Evolutionary conservation across 2,888 invertebrate genomes (phyloP), one percentile per base, ranked within the genome.

Genomic region (Agrochola lychnidis): DNA sequence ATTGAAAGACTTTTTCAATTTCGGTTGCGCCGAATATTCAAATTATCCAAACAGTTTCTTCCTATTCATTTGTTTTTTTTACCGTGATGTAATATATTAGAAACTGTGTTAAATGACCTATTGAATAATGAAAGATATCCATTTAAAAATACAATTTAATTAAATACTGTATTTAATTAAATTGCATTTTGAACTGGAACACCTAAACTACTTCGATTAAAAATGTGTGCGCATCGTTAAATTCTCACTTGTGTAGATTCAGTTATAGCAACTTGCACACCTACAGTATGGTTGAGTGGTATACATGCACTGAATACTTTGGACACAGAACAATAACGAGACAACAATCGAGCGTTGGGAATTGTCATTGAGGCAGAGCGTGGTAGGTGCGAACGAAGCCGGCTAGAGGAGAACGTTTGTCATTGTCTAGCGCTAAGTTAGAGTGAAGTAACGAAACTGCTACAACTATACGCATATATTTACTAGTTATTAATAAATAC

Each of bases 301-400:
- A 82, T 92, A 87, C 93, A 94, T 89, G 93, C 93, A 93, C 94
- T 93, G 91, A 93, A 93, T 92, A 90, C 89, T 87, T 78, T 87
- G 86, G 74, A 73, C 83, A 84, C 86, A 88, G 90, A 91, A 93
- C 93, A 93, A 92, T 93, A 90, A 86, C 79, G 88, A 86, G 87
- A 90, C 87, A 89, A 92, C 91, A 90, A 90, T 89, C 87, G 86
- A 85, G 79, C 80, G 82, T 71, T 87, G 83, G 84, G 88, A 87
- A 88, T 82, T 91, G 90, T 88, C 90, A 89, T 88, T 89, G 87
- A 86, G 76, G 81, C 87, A 82, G 71, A 83, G 76, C 76, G 70
- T 76, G 59, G 76, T 82, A 69, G 71, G 70, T 76, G 70, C 78
- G 66, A 67, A 73, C 81, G 73, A 67, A 78, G 69, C 64, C 63